Base-by-base conservation (phyloP, 2,888 invertebrate genomes). In the Ephialtes manifestator region DNA sequence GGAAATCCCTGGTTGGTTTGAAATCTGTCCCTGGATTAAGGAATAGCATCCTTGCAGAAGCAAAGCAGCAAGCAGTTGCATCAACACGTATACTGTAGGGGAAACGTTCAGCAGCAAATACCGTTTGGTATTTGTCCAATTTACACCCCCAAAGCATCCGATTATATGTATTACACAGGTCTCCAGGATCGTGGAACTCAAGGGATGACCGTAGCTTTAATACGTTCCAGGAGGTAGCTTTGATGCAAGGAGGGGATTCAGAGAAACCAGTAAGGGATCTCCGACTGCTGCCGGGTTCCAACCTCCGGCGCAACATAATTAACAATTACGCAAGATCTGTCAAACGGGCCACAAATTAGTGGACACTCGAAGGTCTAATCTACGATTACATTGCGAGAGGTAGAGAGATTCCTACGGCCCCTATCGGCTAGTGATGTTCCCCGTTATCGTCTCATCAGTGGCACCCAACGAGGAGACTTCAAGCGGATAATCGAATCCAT, bases 301-400 rank as follows among this genome's bases (percentile, higher is more conserved):
- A 84, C 86, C 88, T 92, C 89, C 89, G 88, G 90, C 39, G 84
- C 92, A 93, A 92, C 92, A 91, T 92, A 92, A 93, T 93, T 93
- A 93, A 93, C 93, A 93, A 93, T 93, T 92, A 92, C 89, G 90
- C 91, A 92, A 91, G 92, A 93, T 92, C 91, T 89, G 91, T 92
- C 93, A 93, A 93, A 93, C 92, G 91, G 89, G 83, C 91, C 90
- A 88, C 92, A 93, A 93, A 93, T 93, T 92, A 92, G 92, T 92
- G 90, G 91, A 91, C 91, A 90, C 87, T 90, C 51, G 46, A 74
- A 65, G 79, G 28, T 76, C 79, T 79, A 72, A 82, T 81, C 81
- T 78, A 63, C 72, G 79, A 67, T 85, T 72, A 82, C 35, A 63
- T 35, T 35, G 65, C 28, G 51, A 39, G 35, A 35, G 48, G 28